phyloP scores from a whole-genome alignment of 2,113 vertebrate species.

The Elaphurus davidianus region DNA sequence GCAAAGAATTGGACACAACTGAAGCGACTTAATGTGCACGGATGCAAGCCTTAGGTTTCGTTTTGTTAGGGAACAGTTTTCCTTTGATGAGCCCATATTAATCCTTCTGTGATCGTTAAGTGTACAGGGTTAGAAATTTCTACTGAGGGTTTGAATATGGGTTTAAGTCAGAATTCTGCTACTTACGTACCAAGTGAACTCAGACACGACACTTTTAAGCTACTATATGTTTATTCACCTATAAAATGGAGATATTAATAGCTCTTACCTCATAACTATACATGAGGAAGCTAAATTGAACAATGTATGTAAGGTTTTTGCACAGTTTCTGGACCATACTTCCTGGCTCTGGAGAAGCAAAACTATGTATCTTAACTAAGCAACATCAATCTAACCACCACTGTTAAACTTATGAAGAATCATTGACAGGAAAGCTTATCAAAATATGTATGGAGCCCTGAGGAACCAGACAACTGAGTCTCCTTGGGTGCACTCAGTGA shows the following conservation, averaged over 20 bases:
- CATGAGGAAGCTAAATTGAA: background rate
- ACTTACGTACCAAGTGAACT: background rate
- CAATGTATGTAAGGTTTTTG: background rate
- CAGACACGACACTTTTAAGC: background rate
- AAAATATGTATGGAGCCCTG: background rate
- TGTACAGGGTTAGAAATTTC: background rate
- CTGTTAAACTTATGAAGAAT: background rate
- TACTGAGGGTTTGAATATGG: background rate
- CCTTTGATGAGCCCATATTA: background rate
- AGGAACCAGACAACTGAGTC: background rate
- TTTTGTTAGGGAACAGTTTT: background rate
- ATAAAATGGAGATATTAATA: background rate
- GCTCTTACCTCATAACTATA: background rate
- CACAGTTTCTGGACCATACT: background rate
- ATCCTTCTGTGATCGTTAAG: background rate
- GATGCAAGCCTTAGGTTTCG: background rate
- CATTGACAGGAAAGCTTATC: background rate
- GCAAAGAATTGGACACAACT: background rate
- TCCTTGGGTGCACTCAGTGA: background rate
- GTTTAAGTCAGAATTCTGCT: background rate
- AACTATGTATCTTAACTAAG: background rate
- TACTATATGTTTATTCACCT: background rate
- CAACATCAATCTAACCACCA: background rate
- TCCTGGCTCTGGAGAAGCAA: background rate
- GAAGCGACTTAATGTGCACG: background rate